Conservation (phyloP, 2,113 vertebrate species). For the Zosterops hypoxanthus region DNA sequence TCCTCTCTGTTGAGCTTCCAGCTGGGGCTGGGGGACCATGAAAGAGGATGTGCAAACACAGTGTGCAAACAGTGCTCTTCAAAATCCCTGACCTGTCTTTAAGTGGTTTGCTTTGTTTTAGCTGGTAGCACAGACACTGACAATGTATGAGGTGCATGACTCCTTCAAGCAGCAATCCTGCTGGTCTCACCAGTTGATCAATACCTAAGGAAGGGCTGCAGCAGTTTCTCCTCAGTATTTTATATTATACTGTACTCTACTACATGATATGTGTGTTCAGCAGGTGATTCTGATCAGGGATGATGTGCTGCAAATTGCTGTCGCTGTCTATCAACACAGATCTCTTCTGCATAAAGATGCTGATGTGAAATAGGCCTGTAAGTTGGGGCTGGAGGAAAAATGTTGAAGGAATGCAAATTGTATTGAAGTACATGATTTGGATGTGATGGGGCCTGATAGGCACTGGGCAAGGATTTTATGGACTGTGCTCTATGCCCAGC, state of each 20-base stretch:
- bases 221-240: neutral
- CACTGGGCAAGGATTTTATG: neutral
- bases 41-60: neutral
- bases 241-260: neutral
- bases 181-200: neutral
- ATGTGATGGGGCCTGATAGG: neutral
- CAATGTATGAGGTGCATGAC: neutral
- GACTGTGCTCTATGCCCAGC: neutral
- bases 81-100: neutral
- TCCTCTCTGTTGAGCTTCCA: neutral
- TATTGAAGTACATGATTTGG: neutral
- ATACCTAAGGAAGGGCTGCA: neutral
- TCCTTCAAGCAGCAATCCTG: neutral
- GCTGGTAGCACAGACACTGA: neutral
- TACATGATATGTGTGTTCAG: neutral
- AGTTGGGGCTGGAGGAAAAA: neutral
- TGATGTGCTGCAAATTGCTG: neutral
- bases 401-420: neutral
- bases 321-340: neutral
- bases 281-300: neutral
- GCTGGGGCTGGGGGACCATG: neutral
- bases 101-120: neutral
- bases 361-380: neutral
- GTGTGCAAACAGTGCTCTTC: neutral
- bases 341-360: neutral